Evolutionary conservation across 2,113 vertebrate genomes (phyloP).

Genomic region (Callipepla squamata): DNA sequence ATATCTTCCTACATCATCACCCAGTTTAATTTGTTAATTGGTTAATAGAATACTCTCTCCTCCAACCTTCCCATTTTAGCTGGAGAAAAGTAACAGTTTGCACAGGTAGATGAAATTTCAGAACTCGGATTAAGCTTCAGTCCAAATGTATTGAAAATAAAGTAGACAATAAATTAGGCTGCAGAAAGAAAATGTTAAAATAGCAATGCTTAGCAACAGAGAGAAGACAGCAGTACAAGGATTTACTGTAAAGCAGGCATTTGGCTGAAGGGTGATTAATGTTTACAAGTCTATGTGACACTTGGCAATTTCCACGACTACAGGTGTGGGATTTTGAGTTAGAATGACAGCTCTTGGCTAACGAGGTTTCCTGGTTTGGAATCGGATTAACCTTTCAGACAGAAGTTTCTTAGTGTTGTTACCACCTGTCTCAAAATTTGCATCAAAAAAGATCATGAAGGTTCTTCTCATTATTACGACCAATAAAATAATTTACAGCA

Average conservation of each 20-base stretch:
- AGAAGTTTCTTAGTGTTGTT: slow-evolving; percentile 17
- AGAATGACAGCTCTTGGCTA: slow-evolving; percentile 4
- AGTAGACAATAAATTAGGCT: slow-evolving; percentile 5
- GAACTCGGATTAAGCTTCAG: background rate
- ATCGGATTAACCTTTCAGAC: slow-evolving; percentile 46
- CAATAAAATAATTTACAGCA: slow-evolving; percentile 17
- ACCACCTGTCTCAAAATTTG: slow-evolving; percentile 7
- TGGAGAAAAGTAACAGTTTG: background rate
- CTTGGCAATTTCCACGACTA: background rate
- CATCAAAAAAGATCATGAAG: background rate
- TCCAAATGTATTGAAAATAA: background rate
- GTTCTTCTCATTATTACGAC: slow-evolving; percentile 1
- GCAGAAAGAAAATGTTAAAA: slow-evolving; percentile 5
- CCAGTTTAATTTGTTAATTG: background rate
- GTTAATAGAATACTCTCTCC: background rate
- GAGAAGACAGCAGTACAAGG: background rate
- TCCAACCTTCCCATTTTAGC: background rate
- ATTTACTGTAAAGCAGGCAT: background rate
- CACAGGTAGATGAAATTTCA: background rate
- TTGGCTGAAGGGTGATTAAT: slow-evolving; percentile 5
- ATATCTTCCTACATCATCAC: background rate
- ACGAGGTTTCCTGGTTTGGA: slow-evolving; percentile 11
- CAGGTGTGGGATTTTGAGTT: background rate
- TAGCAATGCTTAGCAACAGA: background rate
- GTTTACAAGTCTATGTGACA: background rate